Conservation (phyloP, 2,113 vertebrate genomes). For the Rhynchomys soricoides region DNA sequence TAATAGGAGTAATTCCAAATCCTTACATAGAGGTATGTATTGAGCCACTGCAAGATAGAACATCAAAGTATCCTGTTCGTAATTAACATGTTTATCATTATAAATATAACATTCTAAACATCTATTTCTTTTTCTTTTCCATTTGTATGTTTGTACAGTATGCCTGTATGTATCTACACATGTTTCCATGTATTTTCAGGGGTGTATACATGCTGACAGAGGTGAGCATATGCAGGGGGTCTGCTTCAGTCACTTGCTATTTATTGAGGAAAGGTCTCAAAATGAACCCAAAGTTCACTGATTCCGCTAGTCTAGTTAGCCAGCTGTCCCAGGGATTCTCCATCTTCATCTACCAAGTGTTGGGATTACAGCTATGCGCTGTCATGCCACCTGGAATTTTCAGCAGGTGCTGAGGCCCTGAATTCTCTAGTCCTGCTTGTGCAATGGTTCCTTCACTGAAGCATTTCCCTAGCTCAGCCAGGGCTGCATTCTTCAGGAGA, state of each 20-base stretch:
- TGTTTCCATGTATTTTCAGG: background rate
- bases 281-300: background rate
- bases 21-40: slow-evolving; percentile 18
- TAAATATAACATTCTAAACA: background rate
- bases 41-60: slow-evolving; percentile 28
- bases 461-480: background rate
- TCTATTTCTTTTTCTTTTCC: background rate
- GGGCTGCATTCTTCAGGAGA: background rate
- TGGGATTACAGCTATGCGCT: background rate
- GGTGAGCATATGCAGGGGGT: too few relatives aligned
- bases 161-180: background rate
- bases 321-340: background rate
- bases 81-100: background rate
- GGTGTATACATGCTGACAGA: background rate
- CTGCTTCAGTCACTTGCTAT: background rate
- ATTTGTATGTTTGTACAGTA: background rate
- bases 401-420: background rate
- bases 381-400: background rate
- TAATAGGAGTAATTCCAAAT: slow-evolving; percentile 59
- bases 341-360: too few relatives aligned
- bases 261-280: background rate
- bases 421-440: background rate
- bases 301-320: too few relatives aligned
- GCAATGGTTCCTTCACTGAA: background rate
- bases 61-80: background rate